Evolutionary conservation across 2,888 invertebrate genomes (phyloP).

Genomic region (Temnothorax unifasciatus): DNA sequence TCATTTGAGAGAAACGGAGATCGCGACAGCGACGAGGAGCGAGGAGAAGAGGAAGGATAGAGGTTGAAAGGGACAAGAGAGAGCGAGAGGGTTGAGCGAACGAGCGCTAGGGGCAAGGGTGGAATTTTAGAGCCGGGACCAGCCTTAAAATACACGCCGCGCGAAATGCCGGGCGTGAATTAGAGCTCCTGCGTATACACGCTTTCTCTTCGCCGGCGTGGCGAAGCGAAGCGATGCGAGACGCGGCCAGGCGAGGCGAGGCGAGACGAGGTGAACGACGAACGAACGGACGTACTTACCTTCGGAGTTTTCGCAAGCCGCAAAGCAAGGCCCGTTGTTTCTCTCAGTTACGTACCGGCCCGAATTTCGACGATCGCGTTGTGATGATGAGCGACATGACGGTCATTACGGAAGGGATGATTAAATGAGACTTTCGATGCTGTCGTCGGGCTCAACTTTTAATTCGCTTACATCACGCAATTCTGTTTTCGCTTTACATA

Average conservation of each 20-base stretch:
- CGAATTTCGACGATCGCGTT: constrained; percentile 29
- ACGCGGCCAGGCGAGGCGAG: not conserved
- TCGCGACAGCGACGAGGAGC: constrained; percentile 47
- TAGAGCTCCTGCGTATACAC: constrained; percentile 78
- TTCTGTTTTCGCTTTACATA: not conserved
- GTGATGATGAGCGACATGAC: constrained; percentile 12
- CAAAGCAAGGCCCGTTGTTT: constrained; percentile 58
- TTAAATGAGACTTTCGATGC: constrained; percentile 23
- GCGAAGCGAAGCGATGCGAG: constrained; percentile 33
- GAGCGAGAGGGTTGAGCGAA: constrained; percentile 56
- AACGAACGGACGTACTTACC: constrained; percentile 75
- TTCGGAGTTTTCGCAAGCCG: constrained; percentile 84
- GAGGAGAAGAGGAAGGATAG: constrained; percentile 52
- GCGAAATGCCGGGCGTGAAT: constrained; percentile 84
- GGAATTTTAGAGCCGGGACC: constrained; percentile 83
- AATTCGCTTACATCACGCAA: not conserved
- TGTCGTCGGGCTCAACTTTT: not conserved
- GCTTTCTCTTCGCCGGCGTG: constrained; percentile 57
- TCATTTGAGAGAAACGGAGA: constrained; percentile 57
- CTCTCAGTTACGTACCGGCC: constrained; percentile 23
- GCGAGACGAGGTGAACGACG: constrained; percentile 30
- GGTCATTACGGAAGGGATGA: constrained; percentile 11
- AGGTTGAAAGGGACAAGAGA: constrained; percentile 46
- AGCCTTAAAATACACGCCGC: constrained; percentile 84
- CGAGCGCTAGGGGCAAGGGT: constrained; percentile 74